Evolutionary conservation across 2,113 vertebrate genomes (phyloP).

Genomic region (Mobula hypostoma): DNA sequence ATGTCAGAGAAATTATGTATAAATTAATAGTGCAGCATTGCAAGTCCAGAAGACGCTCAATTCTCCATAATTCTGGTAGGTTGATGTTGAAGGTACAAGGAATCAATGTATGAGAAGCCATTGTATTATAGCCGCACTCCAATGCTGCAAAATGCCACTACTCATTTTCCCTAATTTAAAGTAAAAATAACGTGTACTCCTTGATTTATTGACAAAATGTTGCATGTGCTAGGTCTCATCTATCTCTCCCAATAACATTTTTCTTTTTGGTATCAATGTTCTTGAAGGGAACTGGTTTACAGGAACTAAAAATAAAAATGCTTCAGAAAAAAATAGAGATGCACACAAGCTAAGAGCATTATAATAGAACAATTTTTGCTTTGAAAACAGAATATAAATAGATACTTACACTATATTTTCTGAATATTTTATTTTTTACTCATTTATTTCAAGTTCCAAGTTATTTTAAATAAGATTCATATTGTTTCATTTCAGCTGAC

Average conservation of each 20-base stretch:
- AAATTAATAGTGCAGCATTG: not conserved
- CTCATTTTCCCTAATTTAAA: not conserved
- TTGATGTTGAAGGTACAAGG: too few species aligned
- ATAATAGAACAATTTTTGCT: not conserved
- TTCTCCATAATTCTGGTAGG: not conserved
- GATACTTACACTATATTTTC: not conserved
- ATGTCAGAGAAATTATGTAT: not conserved
- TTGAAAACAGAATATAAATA: not conserved
- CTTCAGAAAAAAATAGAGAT: not conserved
- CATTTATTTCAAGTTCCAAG: not conserved
- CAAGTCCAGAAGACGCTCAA: not conserved
- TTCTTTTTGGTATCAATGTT: not conserved
- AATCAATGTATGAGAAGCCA: not conserved
- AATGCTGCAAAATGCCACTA: not conserved
- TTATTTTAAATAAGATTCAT: not conserved
- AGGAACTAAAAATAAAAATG: conserved; percentile 1
- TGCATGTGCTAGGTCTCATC: not conserved
- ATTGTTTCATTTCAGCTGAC: not conserved
- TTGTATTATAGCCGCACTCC: not conserved
- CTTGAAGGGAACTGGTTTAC: not conserved
- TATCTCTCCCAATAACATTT: not conserved
- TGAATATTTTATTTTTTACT: not conserved
- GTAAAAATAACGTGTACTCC: not conserved
- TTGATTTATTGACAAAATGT: not conserved
- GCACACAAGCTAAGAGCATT: not conserved